Conservation (phyloP, 1,140 invertebrate genomes). For the Macrostomum lignano region DNA sequence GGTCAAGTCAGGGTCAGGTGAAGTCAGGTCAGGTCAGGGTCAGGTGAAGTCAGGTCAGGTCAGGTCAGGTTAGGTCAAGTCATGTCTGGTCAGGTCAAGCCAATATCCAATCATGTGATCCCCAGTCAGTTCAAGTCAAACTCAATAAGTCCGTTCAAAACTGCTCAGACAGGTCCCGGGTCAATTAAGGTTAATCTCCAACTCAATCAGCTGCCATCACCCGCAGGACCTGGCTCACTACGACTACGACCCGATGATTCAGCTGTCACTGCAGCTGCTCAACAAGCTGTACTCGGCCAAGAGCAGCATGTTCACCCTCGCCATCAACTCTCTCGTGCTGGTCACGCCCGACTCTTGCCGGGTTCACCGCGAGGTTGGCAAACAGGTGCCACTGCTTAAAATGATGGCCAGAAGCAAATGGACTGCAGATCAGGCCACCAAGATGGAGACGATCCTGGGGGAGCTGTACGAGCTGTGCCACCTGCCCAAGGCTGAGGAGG, state of each 20-base stretch:
- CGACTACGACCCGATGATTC: conserved; percentile 17
- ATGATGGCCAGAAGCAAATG: conserved; percentile 9
- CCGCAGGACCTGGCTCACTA: not conserved
- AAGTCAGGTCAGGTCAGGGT: no score
- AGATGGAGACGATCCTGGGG: not conserved
- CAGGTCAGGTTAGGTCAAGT: no score
- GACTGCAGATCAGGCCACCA: not conserved
- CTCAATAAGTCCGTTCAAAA: no score
- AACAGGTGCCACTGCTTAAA: conserved; percentile 14
- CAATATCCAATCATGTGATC: no score
- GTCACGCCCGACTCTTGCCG: conserved; percentile 16
- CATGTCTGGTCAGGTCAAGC: no score
- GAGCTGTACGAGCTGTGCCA: conserved; percentile 10
- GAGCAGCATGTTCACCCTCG: not conserved
- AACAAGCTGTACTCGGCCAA: conserved; percentile 15
- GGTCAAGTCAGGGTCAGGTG: no score
- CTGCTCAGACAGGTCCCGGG: no score
- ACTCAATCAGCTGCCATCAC: no score
- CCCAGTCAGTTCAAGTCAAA: no score
- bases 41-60: no score
- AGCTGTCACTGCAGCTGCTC: conserved; percentile 16
- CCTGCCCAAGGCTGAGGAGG: conserved; percentile 17
- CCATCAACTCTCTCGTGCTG: conserved; percentile 11
- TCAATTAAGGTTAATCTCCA: no score
- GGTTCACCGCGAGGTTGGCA: conserved; percentile 17